Evolutionary conservation across 2,113 vertebrate genomes (phyloP).

Genomic region (Nannospalax galili): DNA sequence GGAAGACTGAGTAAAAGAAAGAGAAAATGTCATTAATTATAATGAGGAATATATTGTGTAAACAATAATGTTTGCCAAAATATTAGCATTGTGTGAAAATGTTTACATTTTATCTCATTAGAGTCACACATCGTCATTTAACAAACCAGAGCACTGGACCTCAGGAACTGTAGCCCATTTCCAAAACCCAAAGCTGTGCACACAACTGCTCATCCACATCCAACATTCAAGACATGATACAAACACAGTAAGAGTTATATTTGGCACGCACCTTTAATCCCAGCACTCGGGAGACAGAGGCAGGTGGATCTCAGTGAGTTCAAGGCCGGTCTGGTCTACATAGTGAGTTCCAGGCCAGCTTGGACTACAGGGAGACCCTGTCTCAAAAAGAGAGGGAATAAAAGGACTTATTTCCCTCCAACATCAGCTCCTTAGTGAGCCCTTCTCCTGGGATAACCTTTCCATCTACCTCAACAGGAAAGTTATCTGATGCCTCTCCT

Average conservation of each 20-base stretch:
- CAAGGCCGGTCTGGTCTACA: too few relatives aligned
- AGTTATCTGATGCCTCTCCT: not conserved
- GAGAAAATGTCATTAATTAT: not conserved
- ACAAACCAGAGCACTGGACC: not conserved
- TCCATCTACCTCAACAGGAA: not conserved
- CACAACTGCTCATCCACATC: not conserved
- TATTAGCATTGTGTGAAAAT: not conserved
- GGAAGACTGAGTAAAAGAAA: not conserved
- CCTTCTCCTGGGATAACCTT: not conserved
- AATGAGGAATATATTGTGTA: not conserved
- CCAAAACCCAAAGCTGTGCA: not conserved
- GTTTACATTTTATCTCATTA: not conserved
- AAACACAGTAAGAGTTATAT: not conserved
- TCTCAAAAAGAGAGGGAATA: too few relatives aligned
- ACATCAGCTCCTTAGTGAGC: not conserved
- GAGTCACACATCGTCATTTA: not conserved
- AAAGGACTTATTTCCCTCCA: rapidly evolving
- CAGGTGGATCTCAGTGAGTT: too few relatives aligned
- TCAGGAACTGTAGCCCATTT: not conserved
- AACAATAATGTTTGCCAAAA: not conserved
- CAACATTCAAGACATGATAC: not conserved
- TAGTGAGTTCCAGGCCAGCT: too few relatives aligned
- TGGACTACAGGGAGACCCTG: too few relatives aligned
- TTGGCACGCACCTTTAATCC: too few relatives aligned
- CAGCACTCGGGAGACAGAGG: too few relatives aligned